Evolutionary conservation across 2,888 invertebrate species (phyloP), one percentile per base, ranked within the genome.

Genomic region (Fragum sueziense): DNA sequence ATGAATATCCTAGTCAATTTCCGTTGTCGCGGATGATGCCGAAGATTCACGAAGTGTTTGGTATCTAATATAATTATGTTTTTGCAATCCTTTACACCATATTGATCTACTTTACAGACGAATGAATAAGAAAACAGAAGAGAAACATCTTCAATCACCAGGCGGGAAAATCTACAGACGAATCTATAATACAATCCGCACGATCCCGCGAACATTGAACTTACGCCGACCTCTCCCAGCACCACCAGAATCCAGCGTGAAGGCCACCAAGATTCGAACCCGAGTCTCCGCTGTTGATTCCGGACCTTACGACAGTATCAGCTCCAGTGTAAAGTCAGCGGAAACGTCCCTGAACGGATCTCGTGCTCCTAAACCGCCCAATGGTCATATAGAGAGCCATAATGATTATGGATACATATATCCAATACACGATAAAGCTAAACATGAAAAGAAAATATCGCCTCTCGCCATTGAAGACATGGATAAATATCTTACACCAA

Each of bases 231-330:
- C 65, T 6, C 65, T 65, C 7, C 65, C 65, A 9, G 7, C 37
- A 37, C 65, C 65, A n/a, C 65, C 65, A 34, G 25, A n/a, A 25
- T 22, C 22, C 7, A 25, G 34, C 20, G 25, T 41, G 0, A 4
- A 37, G n/a, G 41, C 9, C n/a, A 22, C 34, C 17, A 65, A 65
- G 34, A 37, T 22, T 11, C 34, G 65, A 37, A 65, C 34, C 41
- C 65, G n/a, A 14, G 41, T 65, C 6, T 65, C 34, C 17, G 41
- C 25, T 2, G n/a, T 34, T 20, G 37, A 37, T 22, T 65, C 65
- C 2, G 65, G 65, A 27, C 65, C 65, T 3, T 65, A 65, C 25
- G 65, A 37, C 11, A 65, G 65, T 14, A 65, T 65, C 41, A 65
- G 41, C 22, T 37, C 65, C 25, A 65, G 65, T 22, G 41, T 65